Evolutionary conservation across 2,888 invertebrate genomes (phyloP).

Genomic region (Noctua janthina): DNA sequence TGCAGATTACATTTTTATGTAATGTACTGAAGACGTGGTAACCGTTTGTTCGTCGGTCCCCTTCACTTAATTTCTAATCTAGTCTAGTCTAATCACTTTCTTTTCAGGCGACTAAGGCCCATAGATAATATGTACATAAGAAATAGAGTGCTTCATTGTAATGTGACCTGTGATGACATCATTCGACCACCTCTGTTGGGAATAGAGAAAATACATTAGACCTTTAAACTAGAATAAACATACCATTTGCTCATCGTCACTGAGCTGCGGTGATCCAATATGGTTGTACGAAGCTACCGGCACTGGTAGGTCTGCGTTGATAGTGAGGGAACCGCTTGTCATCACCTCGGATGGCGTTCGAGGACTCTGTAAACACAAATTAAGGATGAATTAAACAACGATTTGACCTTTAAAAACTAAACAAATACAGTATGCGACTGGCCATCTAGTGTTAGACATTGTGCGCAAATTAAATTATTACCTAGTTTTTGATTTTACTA

Average conservation of each 20-base stretch:
- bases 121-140: background rate
- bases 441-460: background rate
- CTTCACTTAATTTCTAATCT: too few species aligned
- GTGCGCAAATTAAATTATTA: background rate
- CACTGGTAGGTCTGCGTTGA: slow-evolving; percentile 76
- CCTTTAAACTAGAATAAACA: background rate
- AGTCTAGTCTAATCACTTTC: too few species aligned
- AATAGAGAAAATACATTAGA: background rate
- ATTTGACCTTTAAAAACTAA: background rate
- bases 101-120: too few species aligned
- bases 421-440: background rate
- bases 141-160: background rate
- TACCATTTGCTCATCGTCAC: slow-evolving; percentile 89
- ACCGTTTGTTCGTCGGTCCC: too few species aligned
- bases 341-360: slow-evolving; percentile 87
- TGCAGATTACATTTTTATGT: too few species aligned
- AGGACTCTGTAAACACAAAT: slow-evolving; percentile 84
- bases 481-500: background rate
- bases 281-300: slow-evolving; percentile 78
- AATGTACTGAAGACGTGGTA: too few species aligned
- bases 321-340: slow-evolving; percentile 73
- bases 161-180: background rate
- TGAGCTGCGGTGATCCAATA: slow-evolving; percentile 82
- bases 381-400: too few species aligned
- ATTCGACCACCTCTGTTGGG: background rate